These are phyloP conservation scores for Phrixothrix hirtus DNA, from an alignment of 2,888 invertebrate genomes.

Conservation along the genomic window DNA sequence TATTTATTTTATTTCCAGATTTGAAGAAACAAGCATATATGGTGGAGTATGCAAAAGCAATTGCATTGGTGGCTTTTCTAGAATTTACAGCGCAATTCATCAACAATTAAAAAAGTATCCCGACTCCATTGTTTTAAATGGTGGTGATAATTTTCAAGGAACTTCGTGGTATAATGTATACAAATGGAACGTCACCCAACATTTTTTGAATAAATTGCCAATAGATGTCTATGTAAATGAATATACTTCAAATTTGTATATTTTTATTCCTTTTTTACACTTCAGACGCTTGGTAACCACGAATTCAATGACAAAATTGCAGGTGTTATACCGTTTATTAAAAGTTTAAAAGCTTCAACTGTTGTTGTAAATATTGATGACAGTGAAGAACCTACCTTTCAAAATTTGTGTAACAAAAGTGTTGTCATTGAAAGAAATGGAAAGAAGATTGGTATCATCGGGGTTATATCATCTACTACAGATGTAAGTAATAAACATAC, in stretches of 20 bases:
- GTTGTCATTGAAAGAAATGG: constrained; percentile 65
- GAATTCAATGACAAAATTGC: constrained; percentile 80
- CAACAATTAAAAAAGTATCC: constrained; percentile 57
- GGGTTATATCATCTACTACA: constrained; percentile 72
- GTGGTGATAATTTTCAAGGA: too few relatives aligned
- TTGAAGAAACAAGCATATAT: constrained; percentile 59
- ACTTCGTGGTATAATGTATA: constrained; percentile 81
- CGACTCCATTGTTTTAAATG: constrained; percentile 70
- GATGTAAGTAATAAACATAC: constrained; percentile 63
- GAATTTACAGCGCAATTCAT: constrained; percentile 64
- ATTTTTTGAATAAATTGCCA: constrained; percentile 74
- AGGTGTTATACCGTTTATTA: constrained; percentile 73
- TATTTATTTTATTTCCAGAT: too few relatives aligned
- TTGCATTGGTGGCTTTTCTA: constrained; percentile 73
- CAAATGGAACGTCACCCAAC: constrained; percentile 73
- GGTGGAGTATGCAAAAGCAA: constrained; percentile 63
- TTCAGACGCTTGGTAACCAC: constrained; percentile 81
- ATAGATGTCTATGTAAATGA: constrained; percentile 76
- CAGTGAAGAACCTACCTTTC: constrained; percentile 65
- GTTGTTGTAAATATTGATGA: constrained; percentile 78
- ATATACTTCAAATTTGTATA: too few relatives aligned
- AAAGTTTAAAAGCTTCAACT: constrained; percentile 66
- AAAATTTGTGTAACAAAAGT: constrained; percentile 67
- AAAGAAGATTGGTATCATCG: constrained; percentile 77
- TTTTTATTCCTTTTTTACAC: constrained; percentile 16